Evolutionary conservation across 2,113 vertebrate genomes (phyloP), one percentile per base, ranked within the genome.

Genomic region (Fregata magnificens): DNA sequence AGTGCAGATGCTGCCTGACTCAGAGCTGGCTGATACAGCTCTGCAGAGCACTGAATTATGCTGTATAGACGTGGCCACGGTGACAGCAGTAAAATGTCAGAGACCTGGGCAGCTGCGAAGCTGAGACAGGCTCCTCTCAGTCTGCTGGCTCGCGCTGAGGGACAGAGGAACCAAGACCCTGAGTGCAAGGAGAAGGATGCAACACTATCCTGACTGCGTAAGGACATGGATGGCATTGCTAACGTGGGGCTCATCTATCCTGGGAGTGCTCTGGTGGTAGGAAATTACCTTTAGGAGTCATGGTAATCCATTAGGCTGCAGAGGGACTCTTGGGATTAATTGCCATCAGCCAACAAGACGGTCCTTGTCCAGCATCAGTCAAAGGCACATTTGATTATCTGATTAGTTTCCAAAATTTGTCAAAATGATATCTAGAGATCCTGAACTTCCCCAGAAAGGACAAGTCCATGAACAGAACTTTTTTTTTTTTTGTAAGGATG

Each of bases 101-200:
- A 50, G 86, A 74, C 56, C 36, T 5, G 3, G 59, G 72, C 72
- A 84, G 76, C 74, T 90, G 50, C 0, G 4, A 38, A 58, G 76
- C 58, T 74, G 67, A 90, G 88, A 34, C 47, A 44, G 92, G 94
- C 83, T 96, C 94, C 95, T 95, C 96, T 97, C 80, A 32, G 90
- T 93, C 94, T 97, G 90, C 89, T 89, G 77, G 50, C n/a, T 81
- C 1, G 0, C 2, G 4, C 42, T 50, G 87, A 74, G 73, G 38
- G 61, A 52, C 13, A 61, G 55, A 29, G 61, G 58, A 71, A 22
- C 4, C 0, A 10, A 83, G 42, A 72, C 40, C 42, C 25, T 28
- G 56, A 25, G 50, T 1, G 26, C 0, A 2, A 73, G 67, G 44
- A 93, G 63, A 45, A 32, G 56, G 12, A 7, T 4, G 11, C 32